Evolutionary conservation across 2,113 vertebrate species (phyloP).

Genomic region (Indri indri): DNA sequence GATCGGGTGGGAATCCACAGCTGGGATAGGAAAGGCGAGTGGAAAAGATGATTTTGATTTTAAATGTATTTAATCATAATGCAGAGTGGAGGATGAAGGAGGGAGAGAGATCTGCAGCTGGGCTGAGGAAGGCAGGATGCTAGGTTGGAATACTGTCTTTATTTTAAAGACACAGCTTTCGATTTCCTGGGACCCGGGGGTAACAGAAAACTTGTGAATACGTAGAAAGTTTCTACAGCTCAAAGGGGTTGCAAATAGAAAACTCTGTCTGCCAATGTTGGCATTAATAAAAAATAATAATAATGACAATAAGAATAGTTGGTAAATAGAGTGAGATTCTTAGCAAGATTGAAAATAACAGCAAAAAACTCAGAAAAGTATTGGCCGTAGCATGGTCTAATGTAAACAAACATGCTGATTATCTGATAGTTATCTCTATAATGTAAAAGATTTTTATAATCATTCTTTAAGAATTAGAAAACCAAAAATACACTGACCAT

Average conservation of each 20-base stretch:
- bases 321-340: slow-evolving; percentile 17
- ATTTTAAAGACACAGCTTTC: slow-evolving; percentile 45
- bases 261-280: not conserved
- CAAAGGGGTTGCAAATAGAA: slow-evolving; percentile 27
- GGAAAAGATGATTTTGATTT: slow-evolving; percentile 81
- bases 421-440: not conserved
- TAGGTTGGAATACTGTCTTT: slow-evolving; percentile 41
- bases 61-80: slow-evolving; percentile 78
- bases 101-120: slow-evolving; percentile 76
- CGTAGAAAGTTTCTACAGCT: slow-evolving; percentile 15
- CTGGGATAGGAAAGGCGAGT: slow-evolving; percentile 79
- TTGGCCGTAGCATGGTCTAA: not conserved
- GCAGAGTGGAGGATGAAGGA: slow-evolving; percentile 11
- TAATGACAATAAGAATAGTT: not conserved
- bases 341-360: slow-evolving; percentile 4
- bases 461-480: slow-evolving; percentile 24
- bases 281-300: not conserved
- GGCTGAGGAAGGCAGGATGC: slow-evolving; percentile 34
- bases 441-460: not conserved
- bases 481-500: not conserved
- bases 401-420: not conserved
- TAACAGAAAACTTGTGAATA: slow-evolving; percentile 26
- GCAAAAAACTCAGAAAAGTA: not conserved
- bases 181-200: not conserved
- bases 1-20: slow-evolving; percentile 81